phyloP scores from a whole-genome alignment of 1,140 invertebrate genomes.

The Nomia melanderi region DNA sequence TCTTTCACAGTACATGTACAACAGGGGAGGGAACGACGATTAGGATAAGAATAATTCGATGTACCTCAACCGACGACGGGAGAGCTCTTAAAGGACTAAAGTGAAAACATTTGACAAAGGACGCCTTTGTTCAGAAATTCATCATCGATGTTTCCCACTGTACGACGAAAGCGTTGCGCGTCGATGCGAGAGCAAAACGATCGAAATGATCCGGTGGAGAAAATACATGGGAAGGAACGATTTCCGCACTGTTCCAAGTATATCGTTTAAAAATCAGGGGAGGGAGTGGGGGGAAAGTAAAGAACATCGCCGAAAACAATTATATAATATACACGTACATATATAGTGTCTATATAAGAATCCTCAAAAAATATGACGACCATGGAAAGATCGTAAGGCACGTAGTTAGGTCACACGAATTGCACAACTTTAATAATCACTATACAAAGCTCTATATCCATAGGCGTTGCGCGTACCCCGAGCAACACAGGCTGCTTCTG shows the following conservation, averaged over 20 bases:
- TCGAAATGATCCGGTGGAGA: no score
- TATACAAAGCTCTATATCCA: background rate
- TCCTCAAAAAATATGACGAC: constrained; percentile 30
- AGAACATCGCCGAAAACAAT: constrained; percentile 1
- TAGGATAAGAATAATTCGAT: constrained; percentile 14
- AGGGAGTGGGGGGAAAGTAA: background rate
- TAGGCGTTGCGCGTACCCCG: constrained; percentile 22
- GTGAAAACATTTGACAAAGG: no score
- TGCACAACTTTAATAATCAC: background rate
- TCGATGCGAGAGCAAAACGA: background rate
- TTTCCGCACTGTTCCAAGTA: no score
- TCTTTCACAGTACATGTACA: constrained; percentile 34
- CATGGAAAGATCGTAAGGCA: constrained; percentile 35
- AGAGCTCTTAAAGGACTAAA: background rate
- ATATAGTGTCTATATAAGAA: background rate
- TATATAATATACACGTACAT: background rate
- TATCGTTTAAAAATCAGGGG: background rate
- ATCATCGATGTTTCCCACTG: constrained; percentile 10
- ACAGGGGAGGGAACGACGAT: constrained; percentile 43
- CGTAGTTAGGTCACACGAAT: constrained; percentile 37
- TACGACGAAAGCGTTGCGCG: background rate
- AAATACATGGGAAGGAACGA: no score
- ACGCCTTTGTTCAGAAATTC: no score
- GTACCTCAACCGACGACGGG: constrained; percentile 12
- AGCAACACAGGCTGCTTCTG: background rate